Evolutionary conservation across 2,888 invertebrate genomes (phyloP).

Genomic region (Oeneis ivallda): DNA sequence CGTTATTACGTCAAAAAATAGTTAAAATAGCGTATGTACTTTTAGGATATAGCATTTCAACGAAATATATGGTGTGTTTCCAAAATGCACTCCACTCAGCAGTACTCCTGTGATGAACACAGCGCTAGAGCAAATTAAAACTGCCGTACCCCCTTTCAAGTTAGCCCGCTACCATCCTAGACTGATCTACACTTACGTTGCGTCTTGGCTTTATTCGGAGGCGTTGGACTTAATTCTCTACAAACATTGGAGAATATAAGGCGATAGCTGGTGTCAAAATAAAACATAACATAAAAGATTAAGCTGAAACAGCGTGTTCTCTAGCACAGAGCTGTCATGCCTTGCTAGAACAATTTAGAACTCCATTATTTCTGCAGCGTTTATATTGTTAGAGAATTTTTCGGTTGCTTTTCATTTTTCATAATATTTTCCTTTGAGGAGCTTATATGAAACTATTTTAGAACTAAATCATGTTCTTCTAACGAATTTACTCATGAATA

Average conservation of each 20-base stretch:
- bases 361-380: constrained; percentile 18
- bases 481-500: neutral
- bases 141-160: too few relatives aligned
- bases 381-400: constrained; percentile 16
- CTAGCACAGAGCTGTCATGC: constrained; percentile 16
- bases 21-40: too few relatives aligned
- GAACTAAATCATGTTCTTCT: neutral
- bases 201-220: too few relatives aligned
- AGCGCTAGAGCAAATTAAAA: too few relatives aligned
- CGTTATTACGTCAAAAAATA: too few relatives aligned
- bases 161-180: too few relatives aligned
- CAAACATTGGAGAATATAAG: too few relatives aligned
- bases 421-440: constrained; percentile 5
- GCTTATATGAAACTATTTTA: constrained; percentile 5
- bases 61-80: too few relatives aligned
- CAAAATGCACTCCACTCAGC: too few relatives aligned
- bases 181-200: too few relatives aligned
- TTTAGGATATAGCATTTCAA: too few relatives aligned
- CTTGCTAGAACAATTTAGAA: constrained; percentile 19
- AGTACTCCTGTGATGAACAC: too few relatives aligned
- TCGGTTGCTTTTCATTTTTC: constrained; percentile 8
- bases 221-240: neutral
- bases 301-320: constrained; percentile 13
- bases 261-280: neutral
- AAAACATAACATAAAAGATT: constrained; percentile 1